Conservation (phyloP, 2,888 invertebrate species). For the Bugula neritina region DNA sequence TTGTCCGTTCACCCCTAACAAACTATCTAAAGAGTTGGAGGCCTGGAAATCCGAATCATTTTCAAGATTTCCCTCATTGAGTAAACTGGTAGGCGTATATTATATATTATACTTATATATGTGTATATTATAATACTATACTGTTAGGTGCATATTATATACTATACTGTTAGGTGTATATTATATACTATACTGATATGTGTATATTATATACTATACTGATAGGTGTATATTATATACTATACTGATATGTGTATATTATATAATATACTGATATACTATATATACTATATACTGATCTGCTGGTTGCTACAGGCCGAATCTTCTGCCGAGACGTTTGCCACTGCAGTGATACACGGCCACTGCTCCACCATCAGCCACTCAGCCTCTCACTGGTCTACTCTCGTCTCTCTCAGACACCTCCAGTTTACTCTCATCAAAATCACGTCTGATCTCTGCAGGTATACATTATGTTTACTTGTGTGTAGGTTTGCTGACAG, state of each 20-base stretch:
- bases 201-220: too few species aligned
- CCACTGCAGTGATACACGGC: slow-evolving; percentile 4
- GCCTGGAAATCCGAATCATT: slow-evolving; percentile 1
- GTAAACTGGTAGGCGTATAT: neutral
- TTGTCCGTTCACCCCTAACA: neutral
- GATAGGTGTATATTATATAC: neutral
- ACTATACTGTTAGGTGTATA: too few species aligned
- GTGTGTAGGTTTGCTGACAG: too few species aligned
- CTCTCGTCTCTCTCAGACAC: slow-evolving; percentile 12
- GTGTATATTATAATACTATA: neutral
- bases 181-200: neutral
- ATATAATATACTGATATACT: neutral
- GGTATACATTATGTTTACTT: neutral
- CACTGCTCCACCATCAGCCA: slow-evolving; percentile 14
- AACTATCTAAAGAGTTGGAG: neutral
- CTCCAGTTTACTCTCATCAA: slow-evolving; percentile 11
- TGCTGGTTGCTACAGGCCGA: too few species aligned
- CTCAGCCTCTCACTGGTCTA: slow-evolving; percentile 2
- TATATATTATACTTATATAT: neutral
- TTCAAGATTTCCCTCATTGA: neutral
- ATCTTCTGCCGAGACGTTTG: neutral
- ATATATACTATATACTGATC: too few species aligned
- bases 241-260: neutral
- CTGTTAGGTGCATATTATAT: too few species aligned
- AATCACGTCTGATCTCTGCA: slow-evolving; percentile 12